Conservation (phyloP, 2,888 invertebrate genomes). For the Lycophotia porphyrea region DNA sequence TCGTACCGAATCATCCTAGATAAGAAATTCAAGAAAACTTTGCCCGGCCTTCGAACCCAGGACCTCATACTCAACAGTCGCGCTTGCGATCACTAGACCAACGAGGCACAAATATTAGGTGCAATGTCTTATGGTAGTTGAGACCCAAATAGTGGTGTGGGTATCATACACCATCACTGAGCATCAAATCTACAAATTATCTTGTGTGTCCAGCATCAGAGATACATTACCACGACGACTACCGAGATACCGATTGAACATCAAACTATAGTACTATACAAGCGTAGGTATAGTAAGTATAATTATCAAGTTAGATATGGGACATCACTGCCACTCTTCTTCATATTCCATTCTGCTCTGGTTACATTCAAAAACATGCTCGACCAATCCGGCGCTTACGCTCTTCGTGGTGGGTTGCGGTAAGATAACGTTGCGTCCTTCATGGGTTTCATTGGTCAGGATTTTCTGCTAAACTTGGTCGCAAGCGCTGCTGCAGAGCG, state of each 20-base stretch:
- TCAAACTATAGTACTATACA: not conserved
- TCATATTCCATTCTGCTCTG: not conserved
- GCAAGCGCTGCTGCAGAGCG: not conserved
- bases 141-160: no score
- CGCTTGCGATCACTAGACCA: not conserved
- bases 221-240: conserved; percentile 42
- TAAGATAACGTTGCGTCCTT: not conserved
- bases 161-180: not conserved
- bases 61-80: not conserved
- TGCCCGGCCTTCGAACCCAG: not conserved
- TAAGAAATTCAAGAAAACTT: no score
- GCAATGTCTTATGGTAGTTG: not conserved
- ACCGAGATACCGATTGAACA: conserved; percentile 11
- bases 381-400: not conserved
- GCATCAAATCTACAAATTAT: conserved; percentile 33
- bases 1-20: not conserved
- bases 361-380: not conserved
- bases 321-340: not conserved
- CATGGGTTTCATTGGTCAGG: not conserved
- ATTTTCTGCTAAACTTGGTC: not conserved
- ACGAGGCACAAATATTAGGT: not conserved
- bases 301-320: not conserved
- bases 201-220: conserved; percentile 46
- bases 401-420: not conserved
- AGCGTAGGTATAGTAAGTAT: not conserved